Conservation (phyloP, 35 echinoderm and acorn worm genomes). For the Holothuria glaberrima region DNA sequence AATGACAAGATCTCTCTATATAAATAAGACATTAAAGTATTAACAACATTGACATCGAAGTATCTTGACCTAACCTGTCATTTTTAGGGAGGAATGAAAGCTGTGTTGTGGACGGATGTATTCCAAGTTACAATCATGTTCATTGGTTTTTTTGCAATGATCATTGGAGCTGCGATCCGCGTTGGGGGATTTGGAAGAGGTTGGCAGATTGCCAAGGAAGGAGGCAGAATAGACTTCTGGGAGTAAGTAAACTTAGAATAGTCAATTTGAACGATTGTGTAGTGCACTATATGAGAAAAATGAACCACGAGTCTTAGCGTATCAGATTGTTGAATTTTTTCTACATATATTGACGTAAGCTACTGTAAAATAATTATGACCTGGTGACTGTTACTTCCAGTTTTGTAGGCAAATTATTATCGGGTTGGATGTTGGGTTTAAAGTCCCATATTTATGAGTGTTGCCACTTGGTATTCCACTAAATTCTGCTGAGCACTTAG, state of each 20-base stretch:
- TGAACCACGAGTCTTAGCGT: background rate
- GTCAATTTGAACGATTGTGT: background rate
- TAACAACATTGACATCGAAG: background rate
- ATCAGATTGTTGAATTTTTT: background rate
- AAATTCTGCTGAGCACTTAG: too few relatives aligned
- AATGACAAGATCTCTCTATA: too few relatives aligned
- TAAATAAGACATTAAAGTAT: too few relatives aligned
- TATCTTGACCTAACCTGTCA: background rate
- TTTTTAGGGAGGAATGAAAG: background rate
- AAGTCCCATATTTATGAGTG: background rate
- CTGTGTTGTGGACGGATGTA: slow-evolving; percentile 87
- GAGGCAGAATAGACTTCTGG: slow-evolving; percentile 72
- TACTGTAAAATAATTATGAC: too few relatives aligned
- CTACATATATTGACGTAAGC: too few relatives aligned
- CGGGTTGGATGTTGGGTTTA: background rate
- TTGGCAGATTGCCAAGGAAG: slow-evolving; percentile 67
- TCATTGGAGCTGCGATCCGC: slow-evolving; percentile 68
- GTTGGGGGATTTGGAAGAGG: slow-evolving; percentile 79
- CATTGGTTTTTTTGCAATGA: slow-evolving; percentile 83
- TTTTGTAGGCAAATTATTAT: background rate
- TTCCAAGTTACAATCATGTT: slow-evolving; percentile 89
- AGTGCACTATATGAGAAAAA: background rate
- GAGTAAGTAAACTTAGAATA: slow-evolving; percentile 70
- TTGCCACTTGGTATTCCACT: background rate
- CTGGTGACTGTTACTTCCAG: background rate